Evolutionary conservation across 2,888 invertebrate genomes (phyloP).

Genomic region (Anthrax anthrax): DNA sequence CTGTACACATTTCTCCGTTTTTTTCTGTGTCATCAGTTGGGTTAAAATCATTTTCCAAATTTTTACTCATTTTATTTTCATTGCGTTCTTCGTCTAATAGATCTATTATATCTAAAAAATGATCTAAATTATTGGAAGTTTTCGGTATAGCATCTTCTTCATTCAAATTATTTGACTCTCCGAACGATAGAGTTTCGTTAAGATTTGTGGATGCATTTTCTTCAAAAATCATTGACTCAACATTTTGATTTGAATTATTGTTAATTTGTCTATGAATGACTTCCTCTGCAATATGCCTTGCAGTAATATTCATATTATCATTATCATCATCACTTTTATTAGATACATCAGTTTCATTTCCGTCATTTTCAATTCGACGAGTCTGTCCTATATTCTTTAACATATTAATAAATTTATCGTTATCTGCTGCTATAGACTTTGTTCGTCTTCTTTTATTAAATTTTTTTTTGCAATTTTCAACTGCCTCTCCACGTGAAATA

Average conservation of each 20-base stretch:
- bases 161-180: neutral
- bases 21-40: neutral
- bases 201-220: neutral
- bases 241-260: neutral
- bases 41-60: neutral
- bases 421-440: neutral
- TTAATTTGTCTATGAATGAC: slow-evolving; percentile 16
- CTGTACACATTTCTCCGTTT: neutral
- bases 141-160: neutral
- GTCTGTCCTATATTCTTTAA: slow-evolving; percentile 18
- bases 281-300: slow-evolving; percentile 26
- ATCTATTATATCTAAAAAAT: slow-evolving; percentile 1
- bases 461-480: slow-evolving; percentile 19
- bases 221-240: neutral
- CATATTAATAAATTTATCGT: slow-evolving; percentile 20
- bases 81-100: neutral
- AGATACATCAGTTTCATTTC: slow-evolving; percentile 18
- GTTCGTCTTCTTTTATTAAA: neutral
- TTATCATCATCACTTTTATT: slow-evolving; percentile 12
- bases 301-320: slow-evolving; percentile 17
- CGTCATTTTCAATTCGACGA: slow-evolving; percentile 6
- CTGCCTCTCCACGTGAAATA: slow-evolving; percentile 26
- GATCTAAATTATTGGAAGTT: neutral
- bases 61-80: neutral
- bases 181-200: neutral